Base-by-base conservation (phyloP, 1,140 invertebrate species). In the Ptiloglossa arizonensis region DNA sequence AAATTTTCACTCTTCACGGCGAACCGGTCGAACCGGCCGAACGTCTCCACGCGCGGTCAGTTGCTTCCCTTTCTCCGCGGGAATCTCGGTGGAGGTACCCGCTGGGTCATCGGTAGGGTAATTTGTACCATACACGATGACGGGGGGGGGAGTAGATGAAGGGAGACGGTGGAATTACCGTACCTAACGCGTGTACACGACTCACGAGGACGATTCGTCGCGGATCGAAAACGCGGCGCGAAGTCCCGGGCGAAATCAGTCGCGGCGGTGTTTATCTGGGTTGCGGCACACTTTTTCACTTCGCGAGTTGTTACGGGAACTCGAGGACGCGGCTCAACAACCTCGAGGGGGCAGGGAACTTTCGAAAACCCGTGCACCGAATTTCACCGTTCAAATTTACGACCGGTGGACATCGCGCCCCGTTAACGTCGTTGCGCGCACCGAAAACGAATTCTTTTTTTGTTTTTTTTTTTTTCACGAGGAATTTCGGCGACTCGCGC, bases 261-360 rank as follows among this genome's bases (percentile, higher is more conserved):
- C 50, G 15, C 22, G 56, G 70, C 44, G 54, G 22, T 29, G 74
- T n/a, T n/a, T n/a, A 86, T 86, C 79, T 83, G 67, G 80, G 85
- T 80, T 85, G 32, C 57, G 87, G 67, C 86, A 86, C 64, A 86
- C 86, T 87, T 88, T 83, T 86, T 82, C 59, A 15, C 29, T 29
- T 19, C n/a, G 19, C n/a, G 29, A 24, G 44, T 62, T 22, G 44
- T 62, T 22, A 17, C 63, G 41, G 41, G 66, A 83, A 72, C 63
- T 76, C 67, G 56, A 71, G 66, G 76, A 24, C 66, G 44, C 11
- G 35, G 24, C 35, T 79, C 50, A 62, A 78, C 3, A 29, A 15
- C 22, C 38, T 5, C 24, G 13, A 19, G 57, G 44, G 5, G 50
- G 11, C 46, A 77, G 15, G 4, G 13, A 60, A 69, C 54, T 70